Percentiles rank a stretch among this genome's conserved stretches.
These are phyloP conservation scores for Hymenochirus boettgeri DNA, from an alignment of 2,113 vertebrate species.

Conservation along the genomic window DNA sequence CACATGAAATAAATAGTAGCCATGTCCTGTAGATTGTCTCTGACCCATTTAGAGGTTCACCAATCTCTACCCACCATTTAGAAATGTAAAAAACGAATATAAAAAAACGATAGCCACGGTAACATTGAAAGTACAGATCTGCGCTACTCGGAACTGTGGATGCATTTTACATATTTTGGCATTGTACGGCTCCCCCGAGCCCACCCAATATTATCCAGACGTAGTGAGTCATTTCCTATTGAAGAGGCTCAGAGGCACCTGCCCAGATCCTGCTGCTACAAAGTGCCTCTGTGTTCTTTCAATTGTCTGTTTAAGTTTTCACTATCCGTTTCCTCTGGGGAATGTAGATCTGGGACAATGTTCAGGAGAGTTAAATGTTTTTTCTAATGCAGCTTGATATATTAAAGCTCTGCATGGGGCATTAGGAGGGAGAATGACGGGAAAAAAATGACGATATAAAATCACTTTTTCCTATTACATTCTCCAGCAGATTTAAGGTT, in stretches of 20 bases:
- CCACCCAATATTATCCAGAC: slow-evolving; percentile 22
- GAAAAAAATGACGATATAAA: too few relatives aligned
- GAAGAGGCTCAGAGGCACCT: slow-evolving; percentile 16
- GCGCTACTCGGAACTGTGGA: not conserved
- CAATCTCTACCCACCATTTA: too few relatives aligned
- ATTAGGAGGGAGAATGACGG: not conserved
- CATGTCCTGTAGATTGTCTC: too few relatives aligned
- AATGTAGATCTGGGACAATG: slow-evolving; percentile 20
- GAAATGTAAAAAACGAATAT: too few relatives aligned
- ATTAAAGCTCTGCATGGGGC: slow-evolving; percentile 8
- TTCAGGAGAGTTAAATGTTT: slow-evolving; percentile 20
- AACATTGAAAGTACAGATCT: not conserved
- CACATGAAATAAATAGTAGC: too few relatives aligned
- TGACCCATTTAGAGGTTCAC: too few relatives aligned
- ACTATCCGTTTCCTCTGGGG: slow-evolving; percentile 4
- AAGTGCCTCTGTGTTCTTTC: slow-evolving; percentile 24
- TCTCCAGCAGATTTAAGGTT: too few relatives aligned
- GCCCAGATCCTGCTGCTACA: slow-evolving; percentile 9
- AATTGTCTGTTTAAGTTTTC: slow-evolving; percentile 33
- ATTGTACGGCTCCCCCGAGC: slow-evolving; percentile 2
- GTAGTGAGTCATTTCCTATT: slow-evolving; percentile 37
- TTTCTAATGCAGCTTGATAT: slow-evolving; percentile 21
- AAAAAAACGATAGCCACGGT: not conserved
- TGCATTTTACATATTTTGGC: not conserved
- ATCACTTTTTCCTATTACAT: too few relatives aligned